phyloP scores from a whole-genome alignment of 2,113 vertebrate species.

The Tetrax tetrax region DNA sequence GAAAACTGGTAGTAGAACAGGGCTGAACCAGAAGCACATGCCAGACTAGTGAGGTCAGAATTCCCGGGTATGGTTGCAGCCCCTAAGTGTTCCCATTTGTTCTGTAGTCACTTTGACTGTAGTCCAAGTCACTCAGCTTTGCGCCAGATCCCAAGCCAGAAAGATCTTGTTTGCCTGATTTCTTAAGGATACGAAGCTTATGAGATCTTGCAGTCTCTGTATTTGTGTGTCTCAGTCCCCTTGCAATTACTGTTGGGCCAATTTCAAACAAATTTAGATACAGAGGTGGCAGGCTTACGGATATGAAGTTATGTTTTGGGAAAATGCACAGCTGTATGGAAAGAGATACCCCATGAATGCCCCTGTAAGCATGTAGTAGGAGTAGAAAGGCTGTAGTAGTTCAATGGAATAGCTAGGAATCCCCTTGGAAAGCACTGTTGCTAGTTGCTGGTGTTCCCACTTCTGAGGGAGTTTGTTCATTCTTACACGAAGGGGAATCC shows the following conservation, averaged over 20 bases:
- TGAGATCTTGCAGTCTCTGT: not conserved
- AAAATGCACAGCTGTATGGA: not conserved
- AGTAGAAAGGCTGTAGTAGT: not conserved
- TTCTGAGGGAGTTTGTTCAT: not conserved
- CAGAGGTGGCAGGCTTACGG: not conserved
- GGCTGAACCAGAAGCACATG: slow-evolving; percentile 68
- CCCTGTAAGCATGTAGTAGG: not conserved
- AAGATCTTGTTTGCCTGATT: slow-evolving; percentile 48
- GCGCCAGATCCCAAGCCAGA: slow-evolving; percentile 65
- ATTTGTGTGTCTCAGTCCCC: not conserved
- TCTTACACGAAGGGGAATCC: not conserved
- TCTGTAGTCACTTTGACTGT: slow-evolving; percentile 61
- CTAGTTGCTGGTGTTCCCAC: not conserved
- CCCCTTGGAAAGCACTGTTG: not conserved
- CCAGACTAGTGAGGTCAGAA: slow-evolving; percentile 71
- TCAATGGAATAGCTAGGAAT: not conserved
- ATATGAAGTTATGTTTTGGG: not conserved
- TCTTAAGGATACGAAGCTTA: slow-evolving; percentile 13
- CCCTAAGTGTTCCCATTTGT: slow-evolving; percentile 60
- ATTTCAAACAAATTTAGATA: not conserved
- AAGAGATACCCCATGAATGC: not conserved
- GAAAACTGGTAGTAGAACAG: slow-evolving; percentile 57
- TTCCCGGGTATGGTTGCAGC: slow-evolving; percentile 66
- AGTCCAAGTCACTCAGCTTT: slow-evolving; percentile 69
- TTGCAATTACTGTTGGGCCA: not conserved